Conservation (phyloP, 1,140 invertebrate species). For the Eupeodes corollae region DNA sequence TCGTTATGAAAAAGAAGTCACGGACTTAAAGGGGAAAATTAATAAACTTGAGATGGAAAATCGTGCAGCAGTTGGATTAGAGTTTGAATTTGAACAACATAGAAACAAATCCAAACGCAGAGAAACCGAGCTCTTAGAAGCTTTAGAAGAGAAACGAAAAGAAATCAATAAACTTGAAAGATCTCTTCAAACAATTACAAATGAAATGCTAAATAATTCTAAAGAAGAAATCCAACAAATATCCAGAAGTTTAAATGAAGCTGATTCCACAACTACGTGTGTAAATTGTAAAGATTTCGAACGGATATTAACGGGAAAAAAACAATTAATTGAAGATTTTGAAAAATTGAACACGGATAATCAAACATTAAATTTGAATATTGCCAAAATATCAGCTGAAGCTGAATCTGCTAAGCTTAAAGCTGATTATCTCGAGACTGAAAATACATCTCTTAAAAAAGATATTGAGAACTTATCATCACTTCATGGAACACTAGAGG, state of each 20-base stretch:
- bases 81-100: slow-evolving; percentile 27
- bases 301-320: slow-evolving; percentile 10
- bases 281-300: slow-evolving; percentile 18
- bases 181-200: slow-evolving; percentile 9
- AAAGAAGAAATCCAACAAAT: slow-evolving; percentile 16
- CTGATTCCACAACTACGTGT: slow-evolving; percentile 16
- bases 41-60: slow-evolving; percentile 28
- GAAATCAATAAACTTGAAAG: slow-evolving; percentile 10
- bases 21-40: slow-evolving; percentile 13
- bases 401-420: neutral
- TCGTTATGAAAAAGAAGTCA: slow-evolving; percentile 14
- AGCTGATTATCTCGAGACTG: neutral
- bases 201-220: slow-evolving; percentile 11
- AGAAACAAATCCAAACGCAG: slow-evolving; percentile 22
- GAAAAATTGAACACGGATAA: slow-evolving; percentile 3
- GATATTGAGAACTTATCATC: neutral
- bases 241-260: slow-evolving; percentile 1
- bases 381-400: neutral
- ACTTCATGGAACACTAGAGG: neutral
- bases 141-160: slow-evolving; percentile 20
- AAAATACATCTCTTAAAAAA: neutral
- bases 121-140: slow-evolving; percentile 21
- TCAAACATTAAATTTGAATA: slow-evolving; percentile 2
- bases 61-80: slow-evolving; percentile 21
- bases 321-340: slow-evolving; percentile 5